Percentiles rank a stretch among this genome's conserved stretches.
phyloP scores from a whole-genome alignment of 2,888 invertebrate genomes.

The Halocaridina rubra region DNA sequence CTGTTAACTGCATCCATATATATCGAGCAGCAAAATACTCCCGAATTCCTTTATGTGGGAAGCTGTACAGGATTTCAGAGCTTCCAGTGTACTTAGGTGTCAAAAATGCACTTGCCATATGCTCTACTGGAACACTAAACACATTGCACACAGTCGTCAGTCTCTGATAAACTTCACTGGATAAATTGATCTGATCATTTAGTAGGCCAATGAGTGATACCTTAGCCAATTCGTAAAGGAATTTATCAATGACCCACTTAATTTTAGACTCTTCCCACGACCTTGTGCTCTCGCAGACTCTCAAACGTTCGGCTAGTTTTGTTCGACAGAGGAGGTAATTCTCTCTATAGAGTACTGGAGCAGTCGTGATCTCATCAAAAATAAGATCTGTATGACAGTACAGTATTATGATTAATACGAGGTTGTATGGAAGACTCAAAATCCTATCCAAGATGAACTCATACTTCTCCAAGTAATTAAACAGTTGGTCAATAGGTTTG shows the following conservation, averaged over 20 bases:
- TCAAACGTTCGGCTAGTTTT: conserved; percentile 20
- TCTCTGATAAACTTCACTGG: neutral
- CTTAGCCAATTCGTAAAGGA: neutral
- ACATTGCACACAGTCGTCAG: neutral
- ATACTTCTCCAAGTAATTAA: neutral
- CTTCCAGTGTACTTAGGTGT: neutral
- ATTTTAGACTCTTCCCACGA: neutral
- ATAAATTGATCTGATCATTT: neutral
- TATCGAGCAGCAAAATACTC: too few species aligned
- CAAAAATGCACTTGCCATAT: conserved; percentile 18
- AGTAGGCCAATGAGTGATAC: neutral
- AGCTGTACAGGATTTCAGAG: neutral
- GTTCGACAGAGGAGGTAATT: neutral
- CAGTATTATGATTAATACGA: conserved; percentile 1
- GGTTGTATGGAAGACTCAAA: conserved; percentile 24
- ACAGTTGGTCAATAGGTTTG: neutral
- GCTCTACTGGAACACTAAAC: conserved; percentile 1
- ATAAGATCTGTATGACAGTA: neutral
- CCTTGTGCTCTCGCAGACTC: neutral
- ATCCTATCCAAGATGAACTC: neutral
- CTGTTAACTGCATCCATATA: too few species aligned
- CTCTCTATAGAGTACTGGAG: conserved; percentile 9
- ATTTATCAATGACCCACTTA: neutral
- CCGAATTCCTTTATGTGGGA: too few species aligned
- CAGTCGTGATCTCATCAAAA: neutral